phyloP scores from a whole-genome alignment of 2,888 invertebrate species.

The Orthonevra nobilis region DNA sequence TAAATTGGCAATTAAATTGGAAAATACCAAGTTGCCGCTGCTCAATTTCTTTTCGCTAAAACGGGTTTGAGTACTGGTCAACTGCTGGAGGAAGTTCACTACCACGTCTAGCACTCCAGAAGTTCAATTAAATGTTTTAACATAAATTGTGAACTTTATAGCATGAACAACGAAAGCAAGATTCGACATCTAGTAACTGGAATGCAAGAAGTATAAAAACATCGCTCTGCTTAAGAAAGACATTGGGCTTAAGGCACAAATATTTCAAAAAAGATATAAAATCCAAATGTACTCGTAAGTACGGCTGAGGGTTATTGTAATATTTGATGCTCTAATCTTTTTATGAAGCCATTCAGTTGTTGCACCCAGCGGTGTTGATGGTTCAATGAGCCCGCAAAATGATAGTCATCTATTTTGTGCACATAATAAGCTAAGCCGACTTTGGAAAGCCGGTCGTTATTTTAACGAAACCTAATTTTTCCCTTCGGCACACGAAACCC shows the following conservation, averaged over 20 bases:
- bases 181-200: constrained; percentile 33
- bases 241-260: not conserved
- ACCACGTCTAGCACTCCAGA: not conserved
- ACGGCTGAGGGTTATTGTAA: too few species aligned
- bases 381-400: too few species aligned
- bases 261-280: constrained; percentile 21
- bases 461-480: too few species aligned
- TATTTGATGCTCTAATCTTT: too few species aligned
- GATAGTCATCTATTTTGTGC: too few species aligned
- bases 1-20: constrained; percentile 63
- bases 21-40: constrained; percentile 26
- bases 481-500: too few species aligned
- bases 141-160: constrained; percentile 66
- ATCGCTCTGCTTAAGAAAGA: not conserved
- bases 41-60: not conserved
- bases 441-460: too few species aligned
- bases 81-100: constrained; percentile 17
- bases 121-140: constrained; percentile 63
- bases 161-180: constrained; percentile 53
- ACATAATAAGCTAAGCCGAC: too few species aligned
- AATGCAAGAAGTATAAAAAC: too few species aligned
- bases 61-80: constrained; percentile 46
- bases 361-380: too few species aligned
- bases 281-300: constrained; percentile 18
- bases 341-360: too few species aligned